phyloP scores from a whole-genome alignment of 2,113 vertebrate species.

The Pachycephala philippinensis region DNA sequence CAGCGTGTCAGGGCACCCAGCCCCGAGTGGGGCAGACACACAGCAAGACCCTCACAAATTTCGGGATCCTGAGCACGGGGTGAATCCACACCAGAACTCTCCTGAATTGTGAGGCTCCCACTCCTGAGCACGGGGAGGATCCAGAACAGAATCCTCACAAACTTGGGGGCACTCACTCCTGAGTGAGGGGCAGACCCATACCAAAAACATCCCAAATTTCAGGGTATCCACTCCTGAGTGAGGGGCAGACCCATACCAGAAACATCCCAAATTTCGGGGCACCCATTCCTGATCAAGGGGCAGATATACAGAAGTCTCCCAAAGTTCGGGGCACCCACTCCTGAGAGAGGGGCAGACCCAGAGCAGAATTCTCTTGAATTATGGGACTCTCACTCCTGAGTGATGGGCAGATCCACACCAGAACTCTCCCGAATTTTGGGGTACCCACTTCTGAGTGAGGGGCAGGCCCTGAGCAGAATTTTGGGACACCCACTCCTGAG shows the following conservation, averaged over 20 bases:
- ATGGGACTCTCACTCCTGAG: rapidly evolving
- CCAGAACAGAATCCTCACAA: neutral
- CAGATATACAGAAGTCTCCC: neutral
- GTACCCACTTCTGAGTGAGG: neutral
- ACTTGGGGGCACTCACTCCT: neutral
- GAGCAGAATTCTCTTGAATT: neutral
- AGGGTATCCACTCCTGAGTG: too few relatives aligned
- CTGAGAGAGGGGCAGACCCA: neutral
- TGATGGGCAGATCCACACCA: neutral
- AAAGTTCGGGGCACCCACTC: rapidly evolving
- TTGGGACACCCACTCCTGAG: rapidly evolving
- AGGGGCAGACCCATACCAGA: neutral
- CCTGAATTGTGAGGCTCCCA: neutral
- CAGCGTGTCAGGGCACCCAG: too few relatives aligned
- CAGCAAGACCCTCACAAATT: neutral
- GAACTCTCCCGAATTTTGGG: neutral
- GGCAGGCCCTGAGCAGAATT: neutral
- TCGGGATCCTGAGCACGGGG: rapidly evolving
- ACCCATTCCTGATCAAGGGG: neutral
- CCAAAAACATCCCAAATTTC: neutral
- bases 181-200: neutral
- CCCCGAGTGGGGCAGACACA: neutral
- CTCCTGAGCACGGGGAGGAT: neutral
- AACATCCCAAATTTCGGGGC: neutral
- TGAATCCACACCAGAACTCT: neutral